Evolutionary conservation across 1,140 invertebrate genomes (phyloP), one percentile per base, ranked within the genome.

Genomic region (Agrilus planipennis): DNA sequence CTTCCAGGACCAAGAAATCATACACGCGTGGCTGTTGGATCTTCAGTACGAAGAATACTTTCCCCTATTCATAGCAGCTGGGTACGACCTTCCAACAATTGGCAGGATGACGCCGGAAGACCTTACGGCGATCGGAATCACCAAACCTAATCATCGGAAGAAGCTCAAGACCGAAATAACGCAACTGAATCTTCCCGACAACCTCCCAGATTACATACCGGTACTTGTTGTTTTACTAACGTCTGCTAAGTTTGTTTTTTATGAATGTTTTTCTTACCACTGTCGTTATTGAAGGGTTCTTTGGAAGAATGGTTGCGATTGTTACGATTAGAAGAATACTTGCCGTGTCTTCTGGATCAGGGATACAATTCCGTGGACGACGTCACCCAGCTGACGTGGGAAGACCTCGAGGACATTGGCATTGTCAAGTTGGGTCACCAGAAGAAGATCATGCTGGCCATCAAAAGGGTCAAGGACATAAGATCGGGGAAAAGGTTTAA

Each of bases 361-460:
- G 91, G 91, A 37, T 98, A 97, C 69, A 77, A 81, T 46, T 86
- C 83, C 14, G 89, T 99, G 30, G 84, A 94, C 52, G 83, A 89
- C 62, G 84, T 88, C 32, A 88, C 87, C 23, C 89, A 95, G 56
- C 75, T 98, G 25, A 90, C 88, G 43, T 97, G 93, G 91, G 95
- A 99, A 71, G 95, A 99, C 69, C 75, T 99, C 49, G 95, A 99
- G 69, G 95, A 99, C 56, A 94, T 97, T 61, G 95, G 95, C 34
- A 95, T 99, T 49, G 79, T 89, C 19, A 79, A 84, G 55, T 64
- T 90, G 56, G 95, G 95, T 17, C 95, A 99, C 64, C 94, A 99
- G 65, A 99, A 99, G 72, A 93, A 96, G 68, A 84, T 99, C 47
- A 79, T 94, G 51, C 68, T 99, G 49, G 94, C 93, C 38, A 95